Conservation (phyloP, 1,140 invertebrate genomes). For the Hyphantria cunea region DNA sequence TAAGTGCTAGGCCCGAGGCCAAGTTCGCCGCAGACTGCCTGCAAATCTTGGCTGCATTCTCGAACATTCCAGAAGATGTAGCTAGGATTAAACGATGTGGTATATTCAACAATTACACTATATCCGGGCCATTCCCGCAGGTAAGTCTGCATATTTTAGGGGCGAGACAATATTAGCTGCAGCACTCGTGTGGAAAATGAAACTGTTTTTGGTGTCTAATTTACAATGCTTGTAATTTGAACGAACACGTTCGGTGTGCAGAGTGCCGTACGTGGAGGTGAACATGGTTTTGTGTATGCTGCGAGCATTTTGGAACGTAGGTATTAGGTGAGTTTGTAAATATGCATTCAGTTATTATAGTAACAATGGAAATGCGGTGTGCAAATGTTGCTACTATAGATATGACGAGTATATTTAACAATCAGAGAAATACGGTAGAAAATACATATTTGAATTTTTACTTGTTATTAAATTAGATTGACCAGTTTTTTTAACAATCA, state of each 20-base stretch:
- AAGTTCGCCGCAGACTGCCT: conserved; percentile 69
- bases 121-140: conserved; percentile 64
- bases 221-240: conserved; percentile 69
- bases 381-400: conserved; percentile 40
- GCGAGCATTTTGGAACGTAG: conserved; percentile 60
- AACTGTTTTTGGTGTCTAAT: conserved; percentile 78
- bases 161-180: conserved; percentile 76
- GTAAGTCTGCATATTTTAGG: conserved; percentile 76
- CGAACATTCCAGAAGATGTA: conserved; percentile 78
- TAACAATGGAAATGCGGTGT: conserved; percentile 42
- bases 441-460: no score
- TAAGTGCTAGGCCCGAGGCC: conserved; percentile 72
- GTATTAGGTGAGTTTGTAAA: conserved; percentile 53
- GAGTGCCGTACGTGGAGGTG: conserved; percentile 50
- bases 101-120: conserved; percentile 77
- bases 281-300: conserved; percentile 51
- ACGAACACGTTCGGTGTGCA: conserved; percentile 58
- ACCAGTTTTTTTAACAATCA: no score
- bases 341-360: conserved; percentile 38
- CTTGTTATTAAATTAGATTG: no score
- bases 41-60: conserved; percentile 78
- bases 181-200: conserved; percentile 72
- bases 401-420: no score
- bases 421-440: no score
- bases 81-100: conserved; percentile 74